phyloP scores from a whole-genome alignment of 2,797 vertebrate species.

The Chloroceryle amazona region DNA sequence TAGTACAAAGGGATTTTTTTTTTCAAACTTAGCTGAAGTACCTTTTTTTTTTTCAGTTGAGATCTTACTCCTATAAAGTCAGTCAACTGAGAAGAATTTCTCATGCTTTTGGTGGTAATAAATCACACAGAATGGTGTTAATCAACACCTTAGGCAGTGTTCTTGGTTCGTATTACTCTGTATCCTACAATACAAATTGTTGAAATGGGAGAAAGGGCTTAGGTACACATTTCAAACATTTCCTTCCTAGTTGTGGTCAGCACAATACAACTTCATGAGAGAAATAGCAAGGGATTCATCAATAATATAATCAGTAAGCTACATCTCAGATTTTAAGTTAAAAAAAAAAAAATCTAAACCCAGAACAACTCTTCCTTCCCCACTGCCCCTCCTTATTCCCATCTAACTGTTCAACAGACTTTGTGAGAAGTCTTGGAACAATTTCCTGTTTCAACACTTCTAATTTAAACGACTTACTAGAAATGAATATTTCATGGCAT shows the following conservation, averaged over 20 bases:
- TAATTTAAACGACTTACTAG: slow-evolving; percentile 20
- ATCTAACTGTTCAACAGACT: neutral
- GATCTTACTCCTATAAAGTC: neutral
- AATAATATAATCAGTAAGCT: neutral
- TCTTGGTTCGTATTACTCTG: neutral
- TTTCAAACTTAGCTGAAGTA: neutral
- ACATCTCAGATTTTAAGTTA: neutral
- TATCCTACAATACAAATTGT: neutral
- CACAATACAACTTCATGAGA: neutral
- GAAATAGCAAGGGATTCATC: neutral
- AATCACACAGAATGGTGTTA: neutral
- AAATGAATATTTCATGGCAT: slow-evolving; percentile 40
- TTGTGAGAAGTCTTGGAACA: slow-evolving; percentile 1
- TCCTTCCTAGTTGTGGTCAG: slow-evolving; percentile 20
- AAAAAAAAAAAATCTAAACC: neutral
- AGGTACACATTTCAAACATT: slow-evolving; percentile 1
- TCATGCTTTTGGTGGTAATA: neutral
- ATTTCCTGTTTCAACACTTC: slow-evolving; percentile 25
- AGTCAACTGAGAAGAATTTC: slow-evolving; percentile 5
- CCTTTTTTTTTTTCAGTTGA: neutral
- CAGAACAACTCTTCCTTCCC: neutral
- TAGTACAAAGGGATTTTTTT: neutral
- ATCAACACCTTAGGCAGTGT: neutral
- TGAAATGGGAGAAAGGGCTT: neutral
- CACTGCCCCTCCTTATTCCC: neutral